Evolutionary conservation across 2,888 invertebrate species (phyloP).

Genomic region (Cataglyphis rosenhaueri): DNA sequence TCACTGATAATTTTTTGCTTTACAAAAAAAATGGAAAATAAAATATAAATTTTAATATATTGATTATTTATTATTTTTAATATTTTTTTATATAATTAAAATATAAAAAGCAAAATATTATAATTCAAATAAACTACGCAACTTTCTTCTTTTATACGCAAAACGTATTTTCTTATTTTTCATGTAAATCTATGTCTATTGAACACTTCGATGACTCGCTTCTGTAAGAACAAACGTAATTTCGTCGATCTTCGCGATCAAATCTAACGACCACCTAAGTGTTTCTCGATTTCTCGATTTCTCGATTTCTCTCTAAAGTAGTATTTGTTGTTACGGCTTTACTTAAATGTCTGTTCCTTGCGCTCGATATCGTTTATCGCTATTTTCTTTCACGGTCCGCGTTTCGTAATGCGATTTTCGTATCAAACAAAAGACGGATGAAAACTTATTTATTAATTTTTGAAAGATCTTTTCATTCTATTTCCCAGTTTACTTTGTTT

Average conservation of each 20-base stretch:
- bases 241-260: slow-evolving; percentile 44
- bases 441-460: slow-evolving; percentile 10
- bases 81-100: neutral
- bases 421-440: neutral
- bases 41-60: neutral
- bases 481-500: neutral
- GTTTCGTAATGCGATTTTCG: slow-evolving; percentile 14
- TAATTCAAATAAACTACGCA: neutral
- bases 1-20: neutral
- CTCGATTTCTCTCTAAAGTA: slow-evolving; percentile 34
- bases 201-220: slow-evolving; percentile 4
- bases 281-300: slow-evolving; percentile 64
- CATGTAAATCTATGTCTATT: neutral
- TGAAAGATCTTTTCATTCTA: neutral
- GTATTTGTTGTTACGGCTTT: slow-evolving; percentile 55
- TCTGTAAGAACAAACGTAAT: slow-evolving; percentile 43
- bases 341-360: slow-evolving; percentile 37
- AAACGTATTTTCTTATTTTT: neutral
- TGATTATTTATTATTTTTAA: neutral
- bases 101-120: neutral
- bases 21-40: neutral
- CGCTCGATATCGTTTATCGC: slow-evolving; percentile 44
- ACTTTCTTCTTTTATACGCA: neutral
- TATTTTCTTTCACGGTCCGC: slow-evolving; percentile 15
- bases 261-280: slow-evolving; percentile 50